These are phyloP conservation scores for Lanistes nyassanus DNA, from an alignment of 1,140 invertebrate genomes.

Conservation along the genomic window DNA sequence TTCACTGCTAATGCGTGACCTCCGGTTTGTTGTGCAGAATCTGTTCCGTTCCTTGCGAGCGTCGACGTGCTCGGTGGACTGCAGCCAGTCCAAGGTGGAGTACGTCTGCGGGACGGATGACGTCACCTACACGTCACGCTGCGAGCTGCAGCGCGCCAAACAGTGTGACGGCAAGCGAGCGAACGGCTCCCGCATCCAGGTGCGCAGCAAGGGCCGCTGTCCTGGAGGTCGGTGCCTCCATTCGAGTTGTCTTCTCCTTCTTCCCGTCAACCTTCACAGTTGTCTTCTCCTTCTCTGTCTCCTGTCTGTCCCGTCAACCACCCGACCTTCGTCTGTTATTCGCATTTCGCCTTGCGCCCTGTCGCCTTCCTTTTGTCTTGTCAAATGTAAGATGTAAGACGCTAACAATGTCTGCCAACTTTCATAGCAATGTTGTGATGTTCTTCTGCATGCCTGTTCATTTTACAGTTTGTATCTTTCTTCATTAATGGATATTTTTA, in stretches of 20 bases:
- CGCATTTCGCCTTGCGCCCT: neutral
- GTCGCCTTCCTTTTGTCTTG: slow-evolving; percentile 28
- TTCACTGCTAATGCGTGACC: neutral
- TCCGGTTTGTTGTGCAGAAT: slow-evolving; percentile 32
- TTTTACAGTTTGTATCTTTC: neutral
- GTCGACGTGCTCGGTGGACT: slow-evolving; percentile 44
- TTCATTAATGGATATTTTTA: no score
- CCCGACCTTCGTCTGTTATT: slow-evolving; percentile 5
- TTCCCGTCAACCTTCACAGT: neutral
- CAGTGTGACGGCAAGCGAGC: slow-evolving; percentile 44
- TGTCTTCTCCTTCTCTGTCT: slow-evolving; percentile 10
- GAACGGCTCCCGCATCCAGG: slow-evolving; percentile 33
- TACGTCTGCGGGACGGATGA: slow-evolving; percentile 85
- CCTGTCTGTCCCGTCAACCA: slow-evolving; percentile 15
- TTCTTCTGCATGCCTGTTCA: neutral
- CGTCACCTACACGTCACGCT: slow-evolving; percentile 80
- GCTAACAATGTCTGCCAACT: slow-evolving; percentile 4
- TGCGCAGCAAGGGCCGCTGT: slow-evolving; percentile 47
- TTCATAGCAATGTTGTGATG: neutral
- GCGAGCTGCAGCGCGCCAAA: slow-evolving; percentile 79
- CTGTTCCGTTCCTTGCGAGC: slow-evolving; percentile 46
- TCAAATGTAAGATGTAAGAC: slow-evolving; percentile 13
- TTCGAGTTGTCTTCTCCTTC: slow-evolving; percentile 1
- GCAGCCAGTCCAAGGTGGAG: slow-evolving; percentile 32
- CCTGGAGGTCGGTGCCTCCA: slow-evolving; percentile 34